Evolutionary conservation across 2,888 invertebrate genomes (phyloP).

Genomic region (Cataglyphis rosenhaueri): DNA sequence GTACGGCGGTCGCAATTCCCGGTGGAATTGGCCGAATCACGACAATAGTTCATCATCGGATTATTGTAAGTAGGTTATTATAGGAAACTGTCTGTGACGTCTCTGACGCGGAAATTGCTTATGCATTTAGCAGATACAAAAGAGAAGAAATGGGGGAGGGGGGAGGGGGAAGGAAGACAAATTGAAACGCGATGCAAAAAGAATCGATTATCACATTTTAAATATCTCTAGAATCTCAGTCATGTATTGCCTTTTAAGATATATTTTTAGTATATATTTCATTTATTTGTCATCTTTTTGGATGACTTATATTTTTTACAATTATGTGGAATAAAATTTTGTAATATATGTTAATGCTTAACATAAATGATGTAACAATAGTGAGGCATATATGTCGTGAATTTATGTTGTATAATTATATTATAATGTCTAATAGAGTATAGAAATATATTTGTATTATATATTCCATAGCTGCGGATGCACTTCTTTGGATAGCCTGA

Average conservation of each 20-base stretch:
- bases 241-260: conserved; percentile 8
- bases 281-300: conserved; percentile 2
- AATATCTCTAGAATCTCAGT: conserved; percentile 42
- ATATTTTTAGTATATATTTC: neutral
- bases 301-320: neutral
- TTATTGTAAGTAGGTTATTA: conserved; percentile 81
- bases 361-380: neutral
- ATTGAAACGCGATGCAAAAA: conserved; percentile 9
- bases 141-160: conserved; percentile 57
- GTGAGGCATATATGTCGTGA: neutral
- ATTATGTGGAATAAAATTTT: neutral
- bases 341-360: neutral
- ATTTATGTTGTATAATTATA: neutral
- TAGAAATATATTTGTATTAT: neutral
- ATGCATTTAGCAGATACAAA: conserved; percentile 82
- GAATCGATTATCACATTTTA: conserved; percentile 10
- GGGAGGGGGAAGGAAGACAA: conserved; percentile 39
- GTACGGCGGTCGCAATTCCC: conserved; percentile 37
- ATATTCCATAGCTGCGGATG: neutral
- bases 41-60: conserved; percentile 77
- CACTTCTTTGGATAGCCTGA: neutral
- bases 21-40: conserved; percentile 54
- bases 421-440: neutral
- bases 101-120: conserved; percentile 82
- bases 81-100: conserved; percentile 80